Percentiles rank a stretch among this genome's conserved stretches.
Conservation (phyloP, 2,888 invertebrate species). For the Melangyna quadrimaculata region DNA sequence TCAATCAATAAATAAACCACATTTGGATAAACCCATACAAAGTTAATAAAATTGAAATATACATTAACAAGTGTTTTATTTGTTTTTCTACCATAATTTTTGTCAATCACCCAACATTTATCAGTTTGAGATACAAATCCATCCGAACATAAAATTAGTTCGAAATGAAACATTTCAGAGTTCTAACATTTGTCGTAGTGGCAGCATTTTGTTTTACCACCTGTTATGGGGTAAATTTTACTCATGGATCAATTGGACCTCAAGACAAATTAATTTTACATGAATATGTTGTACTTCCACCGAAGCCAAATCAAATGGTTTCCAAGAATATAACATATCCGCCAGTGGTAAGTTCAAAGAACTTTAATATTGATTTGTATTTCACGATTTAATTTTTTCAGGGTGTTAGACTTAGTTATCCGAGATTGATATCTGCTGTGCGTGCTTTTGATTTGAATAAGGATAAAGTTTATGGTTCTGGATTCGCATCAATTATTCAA, state of each 20-base stretch:
- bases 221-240: neutral
- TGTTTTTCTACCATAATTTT: neutral
- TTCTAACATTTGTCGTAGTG: neutral
- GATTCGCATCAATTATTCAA: neutral
- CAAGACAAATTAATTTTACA: neutral
- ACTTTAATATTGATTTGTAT: neutral
- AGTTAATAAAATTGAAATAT: too few species aligned
- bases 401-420: neutral
- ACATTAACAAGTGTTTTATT: too few species aligned
- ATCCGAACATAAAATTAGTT: neutral
- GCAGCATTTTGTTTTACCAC: neutral
- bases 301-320: neutral
- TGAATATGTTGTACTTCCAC: neutral
- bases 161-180: neutral
- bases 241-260: neutral
- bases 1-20: neutral
- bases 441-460: neutral
- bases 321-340: slow-evolving; percentile 2
- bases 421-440: neutral
- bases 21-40: too few species aligned
- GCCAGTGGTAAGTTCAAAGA: neutral
- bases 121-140: neutral
- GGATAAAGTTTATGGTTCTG: slow-evolving; percentile 1
- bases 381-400: neutral
- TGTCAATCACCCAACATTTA: neutral